Conservation (phyloP, 2,113 vertebrate species). For the Varanus komodoensis region DNA sequence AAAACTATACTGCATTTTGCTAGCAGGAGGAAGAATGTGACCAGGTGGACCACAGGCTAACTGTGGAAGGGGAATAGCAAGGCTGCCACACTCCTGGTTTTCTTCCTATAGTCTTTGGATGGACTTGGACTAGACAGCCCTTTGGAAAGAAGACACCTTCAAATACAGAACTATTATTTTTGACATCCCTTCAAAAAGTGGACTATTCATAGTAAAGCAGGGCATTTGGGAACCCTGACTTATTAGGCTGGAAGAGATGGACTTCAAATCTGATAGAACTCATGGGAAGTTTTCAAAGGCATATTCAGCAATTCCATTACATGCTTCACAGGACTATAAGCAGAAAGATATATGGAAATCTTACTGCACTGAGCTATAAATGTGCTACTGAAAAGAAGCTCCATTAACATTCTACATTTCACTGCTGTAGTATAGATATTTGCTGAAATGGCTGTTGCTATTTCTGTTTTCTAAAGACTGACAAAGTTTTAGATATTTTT, state of each 20-base stretch:
- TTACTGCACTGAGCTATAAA: neutral
- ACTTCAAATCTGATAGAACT: neutral
- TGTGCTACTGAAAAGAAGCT: neutral
- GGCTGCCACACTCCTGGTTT: neutral
- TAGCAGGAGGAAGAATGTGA: neutral
- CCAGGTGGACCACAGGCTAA: neutral
- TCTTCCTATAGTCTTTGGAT: neutral
- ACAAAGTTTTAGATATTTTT: neutral
- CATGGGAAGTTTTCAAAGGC: slow-evolving; percentile 18
- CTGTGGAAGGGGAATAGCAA: neutral
- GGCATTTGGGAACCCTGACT: neutral
- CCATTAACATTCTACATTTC: neutral
- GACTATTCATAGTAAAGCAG: neutral
- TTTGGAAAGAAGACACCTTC: neutral
- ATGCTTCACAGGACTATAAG: slow-evolving; percentile 2
- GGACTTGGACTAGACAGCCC: neutral
- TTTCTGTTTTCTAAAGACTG: neutral
- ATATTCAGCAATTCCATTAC: neutral
- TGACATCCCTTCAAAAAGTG: neutral
- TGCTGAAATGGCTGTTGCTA: neutral
- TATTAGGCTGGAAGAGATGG: neutral
- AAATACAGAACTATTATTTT: neutral
- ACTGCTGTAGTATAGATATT: neutral
- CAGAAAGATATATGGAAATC: neutral
- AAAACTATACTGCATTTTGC: too few relatives aligned